A percentile compares a stretch with the other conserved stretches of the same genome.
Conservation (phyloP, 2,797 vertebrate species). For the Emys orbicularis region DNA sequence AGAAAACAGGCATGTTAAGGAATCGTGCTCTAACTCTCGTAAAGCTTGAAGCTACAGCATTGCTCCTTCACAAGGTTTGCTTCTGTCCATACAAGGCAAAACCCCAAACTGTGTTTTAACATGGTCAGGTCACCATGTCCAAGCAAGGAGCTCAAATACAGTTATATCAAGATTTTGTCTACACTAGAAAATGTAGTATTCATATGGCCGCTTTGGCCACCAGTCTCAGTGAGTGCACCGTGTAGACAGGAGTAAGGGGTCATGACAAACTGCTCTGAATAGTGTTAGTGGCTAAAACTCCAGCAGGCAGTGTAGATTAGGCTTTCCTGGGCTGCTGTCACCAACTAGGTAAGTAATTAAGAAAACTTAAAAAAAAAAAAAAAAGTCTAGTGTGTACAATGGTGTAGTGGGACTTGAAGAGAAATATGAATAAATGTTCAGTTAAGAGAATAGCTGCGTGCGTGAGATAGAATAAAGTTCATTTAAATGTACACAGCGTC, state of each 20-base stretch:
- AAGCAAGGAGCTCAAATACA: background rate
- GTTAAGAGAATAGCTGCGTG: background rate
- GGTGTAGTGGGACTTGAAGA: background rate
- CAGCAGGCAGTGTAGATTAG: background rate
- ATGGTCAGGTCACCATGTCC: rapidly evolving
- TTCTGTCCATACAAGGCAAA: background rate
- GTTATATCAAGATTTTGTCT: rapidly evolving
- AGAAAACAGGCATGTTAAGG: no score
- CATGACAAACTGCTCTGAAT: background rate
- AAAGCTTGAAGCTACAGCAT: background rate
- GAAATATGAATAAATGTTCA: background rate
- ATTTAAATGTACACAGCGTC: background rate
- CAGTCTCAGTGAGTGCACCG: background rate
- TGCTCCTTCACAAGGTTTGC: background rate
- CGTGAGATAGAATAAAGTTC: background rate
- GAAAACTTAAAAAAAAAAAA: background rate
- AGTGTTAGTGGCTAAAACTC: rapidly evolving
- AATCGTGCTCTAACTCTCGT: background rate
- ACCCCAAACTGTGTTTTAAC: background rate
- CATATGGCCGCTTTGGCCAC: background rate
- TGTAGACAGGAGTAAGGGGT: background rate
- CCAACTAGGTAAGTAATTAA: background rate
- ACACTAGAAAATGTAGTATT: background rate
- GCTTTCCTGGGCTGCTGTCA: background rate
- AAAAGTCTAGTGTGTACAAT: background rate